A percentile compares a stretch with the other conserved stretches of the same genome.
Conservation (phyloP, 2,888 invertebrate genomes). For the Cacoxenus indagator region DNA sequence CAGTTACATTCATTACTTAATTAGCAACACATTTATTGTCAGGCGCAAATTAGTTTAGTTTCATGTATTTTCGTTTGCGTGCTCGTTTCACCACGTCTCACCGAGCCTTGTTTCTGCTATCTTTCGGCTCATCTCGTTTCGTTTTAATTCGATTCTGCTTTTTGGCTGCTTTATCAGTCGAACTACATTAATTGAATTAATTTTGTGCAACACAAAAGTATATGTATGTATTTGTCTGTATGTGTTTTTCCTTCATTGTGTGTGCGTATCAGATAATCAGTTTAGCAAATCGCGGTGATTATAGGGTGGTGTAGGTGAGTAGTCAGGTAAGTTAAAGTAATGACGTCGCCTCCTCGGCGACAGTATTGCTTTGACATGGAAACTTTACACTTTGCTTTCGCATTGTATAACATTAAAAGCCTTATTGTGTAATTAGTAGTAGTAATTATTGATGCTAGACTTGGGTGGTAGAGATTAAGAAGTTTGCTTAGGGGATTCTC, state of each 20-base stretch:
- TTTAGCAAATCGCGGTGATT: not conserved
- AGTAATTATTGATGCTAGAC: no score
- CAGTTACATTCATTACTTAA: slow-evolving; percentile 38
- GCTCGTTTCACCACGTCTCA: not conserved
- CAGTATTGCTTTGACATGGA: slow-evolving; percentile 22
- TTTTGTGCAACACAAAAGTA: not conserved
- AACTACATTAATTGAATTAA: slow-evolving; percentile 51
- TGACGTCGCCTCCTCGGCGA: not conserved
- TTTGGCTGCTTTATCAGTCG: slow-evolving; percentile 34
- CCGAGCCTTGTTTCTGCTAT: not conserved
- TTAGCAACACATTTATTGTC: slow-evolving; percentile 39
- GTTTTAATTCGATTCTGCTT: not conserved
- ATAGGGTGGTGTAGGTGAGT: not conserved
- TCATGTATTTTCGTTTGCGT: not conserved
- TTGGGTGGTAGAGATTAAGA: no score
- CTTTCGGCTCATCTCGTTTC: not conserved
- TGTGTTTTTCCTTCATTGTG: no score
- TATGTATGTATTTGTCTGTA: not conserved
- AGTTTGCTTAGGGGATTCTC: no score
- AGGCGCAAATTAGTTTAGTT: slow-evolving; percentile 40
- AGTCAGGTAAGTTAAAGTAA: not conserved
- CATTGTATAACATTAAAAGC: slow-evolving; percentile 27
- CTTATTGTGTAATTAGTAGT: slow-evolving; percentile 17
- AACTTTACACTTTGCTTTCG: slow-evolving; percentile 4
- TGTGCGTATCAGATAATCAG: not conserved